These are phyloP conservation scores for Andrena camellia DNA, from an alignment of 2,888 invertebrate species.

Conservation along the genomic window DNA sequence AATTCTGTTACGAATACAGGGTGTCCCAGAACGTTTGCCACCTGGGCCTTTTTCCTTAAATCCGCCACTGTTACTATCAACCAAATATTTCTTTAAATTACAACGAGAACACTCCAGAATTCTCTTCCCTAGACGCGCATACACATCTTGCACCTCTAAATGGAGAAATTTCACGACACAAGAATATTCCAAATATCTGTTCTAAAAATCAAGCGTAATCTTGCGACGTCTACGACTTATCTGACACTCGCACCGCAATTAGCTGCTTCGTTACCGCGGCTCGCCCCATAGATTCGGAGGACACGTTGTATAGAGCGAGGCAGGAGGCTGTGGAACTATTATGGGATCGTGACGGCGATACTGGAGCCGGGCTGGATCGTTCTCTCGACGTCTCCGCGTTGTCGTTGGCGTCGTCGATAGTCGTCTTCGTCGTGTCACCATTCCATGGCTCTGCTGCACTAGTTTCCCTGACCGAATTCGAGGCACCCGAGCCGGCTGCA, in stretches of 20 bases:
- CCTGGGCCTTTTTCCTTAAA: too few relatives aligned
- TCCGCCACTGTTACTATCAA: too few relatives aligned
- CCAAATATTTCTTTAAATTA: too few relatives aligned
- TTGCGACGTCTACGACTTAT: not conserved
- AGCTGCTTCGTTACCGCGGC: not conserved
- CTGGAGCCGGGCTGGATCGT: slow-evolving; percentile 53
- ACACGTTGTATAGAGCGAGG: slow-evolving; percentile 45
- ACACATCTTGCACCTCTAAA: too few relatives aligned
- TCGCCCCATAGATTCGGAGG: not conserved
- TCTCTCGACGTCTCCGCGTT: slow-evolving; percentile 38
- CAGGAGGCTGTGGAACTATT: slow-evolving; percentile 68
- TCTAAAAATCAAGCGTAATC: not conserved
- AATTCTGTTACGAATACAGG: too few relatives aligned
- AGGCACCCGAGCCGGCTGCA: slow-evolving; percentile 58
- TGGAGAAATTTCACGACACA: too few relatives aligned
- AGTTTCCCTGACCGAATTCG: slow-evolving; percentile 80
- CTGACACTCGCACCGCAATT: not conserved
- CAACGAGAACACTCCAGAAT: too few relatives aligned
- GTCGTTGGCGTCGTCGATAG: slow-evolving; percentile 60
- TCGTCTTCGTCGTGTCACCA: slow-evolving; percentile 67
- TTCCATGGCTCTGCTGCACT: slow-evolving; percentile 72
- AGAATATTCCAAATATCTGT: too few relatives aligned
- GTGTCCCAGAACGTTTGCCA: too few relatives aligned
- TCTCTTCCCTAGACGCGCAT: too few relatives aligned
- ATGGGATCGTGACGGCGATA: slow-evolving; percentile 72